Conservation (phyloP, 2,113 vertebrate genomes). For the Nothocercus nigrocapillus region DNA sequence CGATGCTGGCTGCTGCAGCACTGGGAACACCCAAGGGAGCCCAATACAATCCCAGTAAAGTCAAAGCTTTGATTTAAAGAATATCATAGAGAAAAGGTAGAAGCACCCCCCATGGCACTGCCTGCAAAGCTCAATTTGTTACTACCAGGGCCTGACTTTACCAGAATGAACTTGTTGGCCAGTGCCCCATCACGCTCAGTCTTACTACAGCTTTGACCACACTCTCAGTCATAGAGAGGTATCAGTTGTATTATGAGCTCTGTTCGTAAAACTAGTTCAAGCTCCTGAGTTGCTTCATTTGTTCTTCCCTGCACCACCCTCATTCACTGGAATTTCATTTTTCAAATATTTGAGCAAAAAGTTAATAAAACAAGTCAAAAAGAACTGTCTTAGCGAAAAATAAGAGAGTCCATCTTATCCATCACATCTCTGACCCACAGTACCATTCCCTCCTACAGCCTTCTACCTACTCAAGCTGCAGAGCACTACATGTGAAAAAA, state of each 20-base stretch:
- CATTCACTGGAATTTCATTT: not conserved
- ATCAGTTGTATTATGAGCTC: not conserved
- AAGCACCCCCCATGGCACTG: not conserved
- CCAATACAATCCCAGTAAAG: fast-evolving
- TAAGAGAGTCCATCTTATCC: not conserved
- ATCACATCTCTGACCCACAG: not conserved
- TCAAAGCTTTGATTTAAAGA: not conserved
- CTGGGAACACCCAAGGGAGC: not conserved
- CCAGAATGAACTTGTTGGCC: not conserved
- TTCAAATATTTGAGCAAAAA: not conserved
- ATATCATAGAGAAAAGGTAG: not conserved
- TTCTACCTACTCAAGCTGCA: not conserved
- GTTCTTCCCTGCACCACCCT: not conserved
- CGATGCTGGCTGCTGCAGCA: not conserved
- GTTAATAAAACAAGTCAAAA: not conserved
- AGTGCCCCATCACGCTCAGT: not conserved
- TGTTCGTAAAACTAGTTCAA: not conserved
- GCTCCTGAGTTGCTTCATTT: not conserved
- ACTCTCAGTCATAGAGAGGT: not conserved
- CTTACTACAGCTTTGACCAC: fast-evolving
- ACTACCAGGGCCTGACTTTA: not conserved
- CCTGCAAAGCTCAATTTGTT: not conserved
- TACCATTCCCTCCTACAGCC: not conserved
- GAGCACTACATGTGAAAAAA: not conserved
- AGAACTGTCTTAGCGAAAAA: not conserved